Percentiles rank a stretch among this genome's conserved stretches.
These are phyloP conservation scores for Melospiza melodia DNA, from an alignment of 2,113 vertebrate species.

Conservation along the genomic window DNA sequence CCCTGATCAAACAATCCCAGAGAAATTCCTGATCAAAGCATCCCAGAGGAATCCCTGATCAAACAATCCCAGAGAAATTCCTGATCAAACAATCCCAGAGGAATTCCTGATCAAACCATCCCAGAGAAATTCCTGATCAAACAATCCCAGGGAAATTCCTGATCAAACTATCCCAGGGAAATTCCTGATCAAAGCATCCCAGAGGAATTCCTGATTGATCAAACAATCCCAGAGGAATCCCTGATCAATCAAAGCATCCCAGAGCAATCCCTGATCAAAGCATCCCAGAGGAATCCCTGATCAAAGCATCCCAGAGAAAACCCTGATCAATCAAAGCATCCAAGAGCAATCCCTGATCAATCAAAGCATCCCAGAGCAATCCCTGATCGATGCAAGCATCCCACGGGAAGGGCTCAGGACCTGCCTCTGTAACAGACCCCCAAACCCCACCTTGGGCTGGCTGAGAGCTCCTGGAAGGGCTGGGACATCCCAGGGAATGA, in stretches of 20 bases:
- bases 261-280: neutral
- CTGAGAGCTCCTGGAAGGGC: accelerated
- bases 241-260: neutral
- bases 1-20: neutral
- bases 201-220: no score
- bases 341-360: neutral
- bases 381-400: neutral
- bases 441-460: accelerated
- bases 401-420: neutral
- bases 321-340: no score
- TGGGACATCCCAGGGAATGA: accelerated
- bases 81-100: neutral
- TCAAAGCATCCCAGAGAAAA: no score
- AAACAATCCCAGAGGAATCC: neutral
- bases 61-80: no score
- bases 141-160: neutral
- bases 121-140: neutral
- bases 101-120: no score
- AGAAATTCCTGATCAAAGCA: no score
- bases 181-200: neutral
- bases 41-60: no score
- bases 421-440: neutral
- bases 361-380: no score
- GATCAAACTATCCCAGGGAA: no score
- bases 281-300: no score